Percentiles rank a stretch among this genome's conserved stretches.
phyloP scores from a whole-genome alignment of 2,797 vertebrate species.

The Phalanger gymnotis region DNA sequence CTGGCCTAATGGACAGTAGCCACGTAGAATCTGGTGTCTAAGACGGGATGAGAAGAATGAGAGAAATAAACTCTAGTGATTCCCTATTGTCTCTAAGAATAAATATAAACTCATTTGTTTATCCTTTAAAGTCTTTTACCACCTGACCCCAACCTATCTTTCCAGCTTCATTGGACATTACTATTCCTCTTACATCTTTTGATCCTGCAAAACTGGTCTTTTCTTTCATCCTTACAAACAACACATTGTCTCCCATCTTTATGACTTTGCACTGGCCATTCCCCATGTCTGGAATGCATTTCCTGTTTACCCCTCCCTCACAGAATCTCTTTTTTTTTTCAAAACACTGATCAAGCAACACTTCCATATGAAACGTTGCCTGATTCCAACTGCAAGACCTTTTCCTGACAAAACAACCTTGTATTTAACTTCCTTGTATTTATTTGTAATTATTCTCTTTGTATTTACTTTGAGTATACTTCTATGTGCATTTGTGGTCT shows the following conservation, averaged over 20 bases:
- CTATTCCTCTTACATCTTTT: background rate
- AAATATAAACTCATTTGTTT: background rate
- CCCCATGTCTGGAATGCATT: background rate
- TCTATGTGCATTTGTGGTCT: background rate
- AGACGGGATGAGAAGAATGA: background rate
- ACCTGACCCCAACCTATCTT: background rate
- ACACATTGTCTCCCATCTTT: background rate
- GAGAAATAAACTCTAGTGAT: background rate
- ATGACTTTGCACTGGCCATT: background rate
- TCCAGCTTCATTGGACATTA: background rate
- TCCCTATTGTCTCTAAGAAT: background rate
- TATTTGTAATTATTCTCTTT: background rate
- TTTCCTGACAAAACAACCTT: background rate
- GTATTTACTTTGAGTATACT: background rate
- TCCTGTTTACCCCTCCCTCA: background rate
- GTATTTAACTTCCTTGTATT: background rate
- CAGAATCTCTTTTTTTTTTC: background rate
- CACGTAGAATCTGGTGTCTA: background rate
- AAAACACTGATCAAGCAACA: background rate
- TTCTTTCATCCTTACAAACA: background rate
- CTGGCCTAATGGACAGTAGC: background rate
- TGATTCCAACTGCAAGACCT: background rate
- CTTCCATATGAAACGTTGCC: background rate
- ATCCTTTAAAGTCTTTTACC: background rate
- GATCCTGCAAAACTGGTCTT: background rate